Base-by-base conservation (phyloP, 2,113 vertebrate genomes). In the Delphinus delphis region DNA sequence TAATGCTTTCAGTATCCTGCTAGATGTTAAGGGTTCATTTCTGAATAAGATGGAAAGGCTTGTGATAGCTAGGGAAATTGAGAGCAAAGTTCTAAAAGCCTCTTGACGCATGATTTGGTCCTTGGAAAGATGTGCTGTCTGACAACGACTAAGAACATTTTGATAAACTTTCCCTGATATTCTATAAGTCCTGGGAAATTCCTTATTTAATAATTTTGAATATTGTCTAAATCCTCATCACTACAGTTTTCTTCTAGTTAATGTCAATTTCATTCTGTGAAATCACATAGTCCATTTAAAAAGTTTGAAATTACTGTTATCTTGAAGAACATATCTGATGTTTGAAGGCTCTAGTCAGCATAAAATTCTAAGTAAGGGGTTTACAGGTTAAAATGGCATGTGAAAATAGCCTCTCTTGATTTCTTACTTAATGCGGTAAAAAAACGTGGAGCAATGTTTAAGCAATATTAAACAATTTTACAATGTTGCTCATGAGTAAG, bases 1-100 rank as follows among this genome's bases (percentile, higher is more conserved):
- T 31, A 85, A 93, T 38, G 91, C 53, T 93, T 93, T 98, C 77
- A 83, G 68, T 65, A 10, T n/a, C 94, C 77, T 86, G 47, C 47
- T 77, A 65, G 36, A 94, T 33, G 73, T 60, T 84, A 88, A 85
- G 82, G 31, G 67, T 41, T 94, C 77, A 11, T 68, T 96, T 97
- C 68, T 86, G 85, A 94, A 74, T 70, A 73, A 95, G 91, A 93
- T 63, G 28, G 83, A 70, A 96, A 90, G 62, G 33, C 44, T 12
- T 28, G 15, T 85, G 77, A 77, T 68, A 41, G 47, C 25, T 71
- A 85, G 38, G 53, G 82, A 96, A 95, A 97, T 76, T 83, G 82
- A 96, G 84, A 63, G 58, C 62, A 47, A 67, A 83, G 68, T 91
- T 89, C 60, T 53, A n/a, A 68, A 96, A 91, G 71, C 15, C 63